A percentile compares a stretch with the other conserved stretches of the same genome.
Conservation (phyloP, 1,140 invertebrate genomes). For the Tetramorium simillimum region DNA sequence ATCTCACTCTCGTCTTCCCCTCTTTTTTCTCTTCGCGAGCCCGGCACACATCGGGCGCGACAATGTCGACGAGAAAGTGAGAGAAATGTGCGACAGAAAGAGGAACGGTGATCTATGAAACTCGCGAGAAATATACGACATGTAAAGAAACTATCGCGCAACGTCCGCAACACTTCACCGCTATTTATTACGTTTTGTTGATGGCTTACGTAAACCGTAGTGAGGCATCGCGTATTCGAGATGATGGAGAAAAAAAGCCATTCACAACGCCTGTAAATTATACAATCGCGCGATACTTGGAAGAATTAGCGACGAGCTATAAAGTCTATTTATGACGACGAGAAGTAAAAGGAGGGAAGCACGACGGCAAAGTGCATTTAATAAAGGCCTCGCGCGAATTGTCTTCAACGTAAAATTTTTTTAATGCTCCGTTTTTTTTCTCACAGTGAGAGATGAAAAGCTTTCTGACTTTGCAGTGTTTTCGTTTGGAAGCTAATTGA, state of each 20-base stretch:
- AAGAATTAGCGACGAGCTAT: slow-evolving; percentile 28
- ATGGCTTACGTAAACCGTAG: background rate
- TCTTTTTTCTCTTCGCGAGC: slow-evolving; percentile 9
- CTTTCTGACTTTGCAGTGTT: background rate
- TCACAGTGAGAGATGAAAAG: background rate
- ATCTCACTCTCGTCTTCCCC: slow-evolving; percentile 4
- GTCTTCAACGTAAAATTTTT: background rate
- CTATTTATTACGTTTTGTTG: slow-evolving; percentile 41
- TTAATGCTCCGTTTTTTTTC: background rate
- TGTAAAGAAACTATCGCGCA: slow-evolving; percentile 13
- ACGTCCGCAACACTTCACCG: slow-evolving; percentile 6
- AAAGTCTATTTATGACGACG: background rate
- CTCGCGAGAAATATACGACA: background rate
- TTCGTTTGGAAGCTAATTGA: background rate
- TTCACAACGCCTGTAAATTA: slow-evolving; percentile 4
- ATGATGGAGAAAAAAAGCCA: background rate
- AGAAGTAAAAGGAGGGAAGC: background rate
- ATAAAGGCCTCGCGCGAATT: background rate
- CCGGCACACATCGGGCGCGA: background rate
- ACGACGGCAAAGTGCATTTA: background rate
- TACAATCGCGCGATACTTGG: slow-evolving; percentile 11
- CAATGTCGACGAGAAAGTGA: background rate
- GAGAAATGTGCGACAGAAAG: background rate
- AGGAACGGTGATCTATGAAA: background rate
- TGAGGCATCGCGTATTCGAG: background rate